Conservation (phyloP, 2,888 invertebrate genomes). For the Aphodius sticticus region DNA sequence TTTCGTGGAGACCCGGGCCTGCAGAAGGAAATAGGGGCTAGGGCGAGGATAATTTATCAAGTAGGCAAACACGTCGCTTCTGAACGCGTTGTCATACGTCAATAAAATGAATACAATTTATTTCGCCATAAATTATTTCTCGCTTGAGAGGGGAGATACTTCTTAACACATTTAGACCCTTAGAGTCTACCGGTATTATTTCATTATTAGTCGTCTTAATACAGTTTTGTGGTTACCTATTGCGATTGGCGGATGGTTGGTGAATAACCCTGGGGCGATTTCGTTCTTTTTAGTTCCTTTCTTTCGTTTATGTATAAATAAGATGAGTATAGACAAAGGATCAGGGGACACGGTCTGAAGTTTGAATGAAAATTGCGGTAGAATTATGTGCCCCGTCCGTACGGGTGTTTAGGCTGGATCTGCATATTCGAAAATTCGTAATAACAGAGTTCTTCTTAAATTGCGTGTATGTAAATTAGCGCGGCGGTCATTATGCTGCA, state of each 20-base stretch:
- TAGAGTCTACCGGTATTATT: no score
- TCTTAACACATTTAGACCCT: conserved; percentile 13
- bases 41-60: conserved; percentile 20
- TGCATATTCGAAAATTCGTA: conserved; percentile 22
- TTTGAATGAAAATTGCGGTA: background rate
- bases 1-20: conserved; percentile 4
- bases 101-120: conserved; percentile 24
- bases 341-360: no score
- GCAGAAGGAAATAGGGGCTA: conserved; percentile 7
- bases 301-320: no score
- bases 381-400: background rate
- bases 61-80: conserved; percentile 22
- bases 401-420: background rate
- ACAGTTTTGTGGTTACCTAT: no score
- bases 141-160: conserved; percentile 16
- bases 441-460: conserved; percentile 22
- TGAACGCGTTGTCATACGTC: conserved; percentile 23
- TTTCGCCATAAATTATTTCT: conserved; percentile 23
- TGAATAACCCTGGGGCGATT: no score
- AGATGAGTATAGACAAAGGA: no score
- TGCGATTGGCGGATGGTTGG: no score
- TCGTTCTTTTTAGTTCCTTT: no score
- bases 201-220: no score
- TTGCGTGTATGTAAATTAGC: conserved; percentile 25
- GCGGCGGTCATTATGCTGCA: conserved; percentile 21